Evolutionary conservation across 1,140 invertebrate genomes (phyloP).

Genomic region (Cotesia typhae): DNA sequence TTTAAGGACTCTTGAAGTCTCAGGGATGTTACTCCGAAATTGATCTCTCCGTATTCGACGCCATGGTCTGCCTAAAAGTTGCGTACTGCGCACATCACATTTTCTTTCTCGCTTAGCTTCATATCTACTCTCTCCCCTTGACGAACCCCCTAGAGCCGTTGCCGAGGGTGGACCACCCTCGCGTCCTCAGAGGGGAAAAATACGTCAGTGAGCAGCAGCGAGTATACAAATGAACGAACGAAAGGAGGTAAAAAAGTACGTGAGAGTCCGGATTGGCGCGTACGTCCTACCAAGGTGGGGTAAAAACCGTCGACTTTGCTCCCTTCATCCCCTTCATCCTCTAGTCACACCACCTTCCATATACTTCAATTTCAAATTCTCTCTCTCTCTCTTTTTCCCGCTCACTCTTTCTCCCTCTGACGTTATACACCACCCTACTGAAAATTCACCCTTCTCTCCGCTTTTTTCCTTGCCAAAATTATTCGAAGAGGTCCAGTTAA

Average conservation of each 20-base stretch:
- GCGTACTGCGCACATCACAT: constrained; percentile 59
- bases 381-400: constrained; percentile 16
- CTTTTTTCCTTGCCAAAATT: constrained; percentile 36
- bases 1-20: constrained; percentile 49
- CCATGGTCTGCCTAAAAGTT: constrained; percentile 62
- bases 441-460: constrained; percentile 29
- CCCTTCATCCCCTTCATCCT: constrained; percentile 46
- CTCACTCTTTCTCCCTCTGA: constrained; percentile 26
- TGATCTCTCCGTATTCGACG: constrained; percentile 58
- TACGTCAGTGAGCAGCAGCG: constrained; percentile 52
- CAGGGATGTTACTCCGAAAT: constrained; percentile 63
- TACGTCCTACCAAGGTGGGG: constrained; percentile 49
- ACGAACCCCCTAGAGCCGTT: constrained; percentile 36
- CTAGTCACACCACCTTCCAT: constrained; percentile 24
- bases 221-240: constrained; percentile 46
- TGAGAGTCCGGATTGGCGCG: constrained; percentile 56
- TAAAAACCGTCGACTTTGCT: constrained; percentile 20
- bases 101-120: constrained; percentile 47
- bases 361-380: constrained; percentile 15
- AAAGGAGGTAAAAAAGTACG: constrained; percentile 57
- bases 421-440: constrained; percentile 36
- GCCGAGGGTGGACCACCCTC: constrained; percentile 48
- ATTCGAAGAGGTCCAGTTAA: constrained; percentile 31
- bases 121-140: constrained; percentile 41
- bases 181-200: constrained; percentile 66